Evolutionary conservation across 2,113 vertebrate species (phyloP), one percentile per base, ranked within the genome.

Genomic region (Corythaeola cristata): DNA sequence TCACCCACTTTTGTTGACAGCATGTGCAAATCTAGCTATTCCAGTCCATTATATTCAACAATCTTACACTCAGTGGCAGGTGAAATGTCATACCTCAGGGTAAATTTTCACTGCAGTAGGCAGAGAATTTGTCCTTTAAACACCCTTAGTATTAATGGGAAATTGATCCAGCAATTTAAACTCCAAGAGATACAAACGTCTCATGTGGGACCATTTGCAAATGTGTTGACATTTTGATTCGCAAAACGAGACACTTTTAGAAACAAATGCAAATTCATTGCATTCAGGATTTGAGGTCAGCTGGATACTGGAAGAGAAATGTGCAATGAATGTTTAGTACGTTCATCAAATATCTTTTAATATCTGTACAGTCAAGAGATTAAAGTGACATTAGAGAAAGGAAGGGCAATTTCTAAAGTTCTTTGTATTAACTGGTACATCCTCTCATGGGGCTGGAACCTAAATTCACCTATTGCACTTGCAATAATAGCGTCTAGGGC

Each of bases 71-170:
- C 74, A 33, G 72, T 30, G 58, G 91, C 78, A 95, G 90, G 92
- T 90, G 93, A 93, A 96, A 95, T 93, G 93, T 95, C 93, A 95
- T 66, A 96, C 78, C 74, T 93, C 5, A 0, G 85, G 92, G 85
- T 97, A 94, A 58, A 93, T 95, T 97, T 97, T 97, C 95, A 80
- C 95, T 94, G 91, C 78, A 85, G 67, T 88, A 96, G 86, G 94
- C 96, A 96, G 75, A 90, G 94, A 93, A 75, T 92, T 95, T 95
- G 97, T 96, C 97, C 96, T 97, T 92, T 96, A 94, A 96, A 96
- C 53, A 91, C 69, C 92, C 97, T 97, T 63, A 94, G 74, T 66
- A 87, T 85, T 96, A 95, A 95, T 76, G 84, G 78, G 55, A 91
- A 91, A 96, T 83, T 94, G 95, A 97, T 96, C 80, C 87, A 66